Base-by-base conservation (phyloP, 2,888 invertebrate species). In the Falcaria lacertinaria region DNA sequence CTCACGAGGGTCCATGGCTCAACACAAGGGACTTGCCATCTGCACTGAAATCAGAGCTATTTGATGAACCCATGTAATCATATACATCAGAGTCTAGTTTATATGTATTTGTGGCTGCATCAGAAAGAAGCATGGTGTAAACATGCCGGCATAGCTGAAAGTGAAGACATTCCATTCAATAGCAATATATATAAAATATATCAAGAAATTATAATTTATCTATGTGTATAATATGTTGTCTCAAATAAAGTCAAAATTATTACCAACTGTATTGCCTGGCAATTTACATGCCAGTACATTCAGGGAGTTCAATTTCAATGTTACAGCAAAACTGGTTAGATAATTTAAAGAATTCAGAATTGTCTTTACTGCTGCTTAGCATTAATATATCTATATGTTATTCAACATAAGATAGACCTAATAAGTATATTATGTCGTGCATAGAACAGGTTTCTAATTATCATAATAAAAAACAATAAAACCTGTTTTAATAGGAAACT, bases 1-100 rank as follows among this genome's bases (percentile, higher is more conserved):
- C 86, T 83, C 70, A 86, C 86, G 86, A 85, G 47, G 82, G 82
- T 1, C 50, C 51, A 70, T 84, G 80, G 0, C 42, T 34, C 51
- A 80, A 85, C n/a, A 66, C 66, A 3, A 86, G 74, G 8, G 74
- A 73, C 17, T 60, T 60, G 8, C 80, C 84, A 60, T 77, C 69
- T 28, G 63, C 34, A 44, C 68, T 70, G 46, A 85, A 83, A 7
- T 54, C 43, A 1, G 77, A 61, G 15, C 52, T 38, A 52, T 68
- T 76, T 8, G 69, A 58, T 15, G 49, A 60, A 34, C 83, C 85
- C 64, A 85, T 52, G 42, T 57, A 76, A 41, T 79, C 75, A 53
- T 72, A 76, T 1, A 57, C 36, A 0, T 72, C 77, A 4, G 35
- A 47, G 44, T 71, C 67, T 33, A 59, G 58, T 41, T 46, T 50